Evolutionary conservation across 1,140 invertebrate species (phyloP).

Genomic region (Rhysida immarginata): DNA sequence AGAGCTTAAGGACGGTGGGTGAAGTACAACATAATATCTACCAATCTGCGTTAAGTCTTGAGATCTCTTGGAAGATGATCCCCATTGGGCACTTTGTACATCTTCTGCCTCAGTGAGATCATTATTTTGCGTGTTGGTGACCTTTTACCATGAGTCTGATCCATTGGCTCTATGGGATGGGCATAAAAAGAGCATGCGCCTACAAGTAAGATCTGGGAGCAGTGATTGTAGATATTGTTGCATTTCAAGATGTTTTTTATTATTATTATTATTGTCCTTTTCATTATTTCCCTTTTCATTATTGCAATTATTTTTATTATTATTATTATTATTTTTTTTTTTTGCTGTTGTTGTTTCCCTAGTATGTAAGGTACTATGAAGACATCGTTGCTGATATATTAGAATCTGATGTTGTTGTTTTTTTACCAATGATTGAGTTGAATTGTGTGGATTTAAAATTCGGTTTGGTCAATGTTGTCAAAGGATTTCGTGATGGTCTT

Average conservation of each 20-base stretch:
- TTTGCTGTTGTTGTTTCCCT: not conserved
- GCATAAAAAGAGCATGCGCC: not conserved
- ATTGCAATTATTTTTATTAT: not conserved
- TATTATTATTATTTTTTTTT: not conserved
- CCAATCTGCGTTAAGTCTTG: too few species aligned
- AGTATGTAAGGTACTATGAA: not conserved
- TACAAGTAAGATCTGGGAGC: not conserved
- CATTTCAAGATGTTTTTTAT: not conserved
- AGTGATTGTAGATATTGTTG: not conserved
- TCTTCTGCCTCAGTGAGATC: too few species aligned
- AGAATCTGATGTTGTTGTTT: not conserved
- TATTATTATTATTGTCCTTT: not conserved
- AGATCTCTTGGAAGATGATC: too few species aligned
- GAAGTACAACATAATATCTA: too few species aligned
- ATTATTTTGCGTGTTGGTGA: too few species aligned
- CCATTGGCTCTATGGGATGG: not conserved
- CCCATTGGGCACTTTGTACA: too few species aligned
- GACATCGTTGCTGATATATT: not conserved
- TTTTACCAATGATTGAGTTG: not conserved
- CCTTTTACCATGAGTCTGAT: too few species aligned
- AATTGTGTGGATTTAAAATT: slow-evolving; percentile 1
- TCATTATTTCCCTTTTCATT: not conserved
- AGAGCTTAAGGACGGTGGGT: too few species aligned
- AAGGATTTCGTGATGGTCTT: not conserved
- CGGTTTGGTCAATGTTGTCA: not conserved